Base-by-base conservation (phyloP, 2,797 vertebrate genomes). In the Arctocebus calabarensis region DNA sequence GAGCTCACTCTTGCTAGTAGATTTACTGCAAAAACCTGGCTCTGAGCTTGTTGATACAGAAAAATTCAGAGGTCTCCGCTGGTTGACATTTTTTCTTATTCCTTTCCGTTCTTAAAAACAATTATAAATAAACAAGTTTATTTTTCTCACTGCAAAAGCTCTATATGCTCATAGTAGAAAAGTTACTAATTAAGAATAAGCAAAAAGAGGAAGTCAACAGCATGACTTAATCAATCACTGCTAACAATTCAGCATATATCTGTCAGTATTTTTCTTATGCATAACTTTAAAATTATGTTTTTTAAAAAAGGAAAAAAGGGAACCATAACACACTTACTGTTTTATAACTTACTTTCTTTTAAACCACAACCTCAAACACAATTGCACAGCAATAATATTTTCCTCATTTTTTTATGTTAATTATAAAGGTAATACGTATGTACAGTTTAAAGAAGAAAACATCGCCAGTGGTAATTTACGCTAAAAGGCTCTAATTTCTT, bases 341-440 rank as follows among this genome's bases (percentile, higher is more conserved):
- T 94, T 87, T 43, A 8, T 92, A 91, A 85, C 3, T 62, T 87
- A 48, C 22, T 89, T 95, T 93, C n/a, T 95, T 85, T 90, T 75
- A 93, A 95, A 66, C 48, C 34, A 92, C 19, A 23, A 37, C 7
- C n/a, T 78, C 52, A 78, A 84, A 68, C 34, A 75, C 22, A 74
- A 82, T 78, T 95, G 84, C 19, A 40, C 59, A 78, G 12, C n/a
- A 93, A 75, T 91, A 81, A 61, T 89, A 40, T 86, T 92, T 73
- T 52, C 83, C 23, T 88, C 32, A 70, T 70, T 93, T 78, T 78
- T 93, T 81, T 29, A 75, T 59, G 48, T 84, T 73, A 96, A 83
- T 94, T 90, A 71, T 75, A 82, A 93, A 93, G 52, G 20, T 77
- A 57, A 73, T 77, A n/a, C 0, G 9, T 62, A 52, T 11, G 0